Conservation (phyloP, 2,888 invertebrate genomes). For the Laspeyria flexula region DNA sequence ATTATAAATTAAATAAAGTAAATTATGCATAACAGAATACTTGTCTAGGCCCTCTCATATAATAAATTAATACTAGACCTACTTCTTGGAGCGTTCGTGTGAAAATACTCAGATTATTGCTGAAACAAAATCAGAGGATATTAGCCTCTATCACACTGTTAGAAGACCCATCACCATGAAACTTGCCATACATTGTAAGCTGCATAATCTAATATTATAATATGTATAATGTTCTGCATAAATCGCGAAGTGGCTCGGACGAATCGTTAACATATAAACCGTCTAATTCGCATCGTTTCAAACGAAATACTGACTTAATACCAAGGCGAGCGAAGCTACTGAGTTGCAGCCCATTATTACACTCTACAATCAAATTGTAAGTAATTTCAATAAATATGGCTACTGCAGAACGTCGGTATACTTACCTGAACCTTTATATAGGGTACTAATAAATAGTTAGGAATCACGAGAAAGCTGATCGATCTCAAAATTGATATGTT, state of each 20-base stretch:
- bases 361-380: constrained; percentile 81
- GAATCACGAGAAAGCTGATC: constrained; percentile 83
- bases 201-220: neutral
- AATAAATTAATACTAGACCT: too few species aligned
- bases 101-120: too few species aligned
- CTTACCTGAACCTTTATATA: constrained; percentile 73
- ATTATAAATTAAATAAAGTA: too few species aligned
- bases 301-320: constrained; percentile 73
- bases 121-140: too few species aligned
- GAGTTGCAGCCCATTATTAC: constrained; percentile 75
- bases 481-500: constrained; percentile 82
- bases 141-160: too few species aligned
- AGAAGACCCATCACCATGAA: too few species aligned
- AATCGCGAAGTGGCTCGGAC: constrained; percentile 8
- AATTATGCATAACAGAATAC: too few species aligned
- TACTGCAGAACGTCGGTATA: constrained; percentile 59
- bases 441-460: constrained; percentile 82
- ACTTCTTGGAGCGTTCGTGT: too few species aligned
- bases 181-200: neutral
- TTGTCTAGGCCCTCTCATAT: too few species aligned
- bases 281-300: constrained; percentile 74
- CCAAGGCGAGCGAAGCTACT: constrained; percentile 75
- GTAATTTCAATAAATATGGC: constrained; percentile 85
- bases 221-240: constrained; percentile 2
- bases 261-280: constrained; percentile 58